These are phyloP conservation scores for Papilio protenor DNA, from an alignment of 2,888 invertebrate species.

Conservation along the genomic window DNA sequence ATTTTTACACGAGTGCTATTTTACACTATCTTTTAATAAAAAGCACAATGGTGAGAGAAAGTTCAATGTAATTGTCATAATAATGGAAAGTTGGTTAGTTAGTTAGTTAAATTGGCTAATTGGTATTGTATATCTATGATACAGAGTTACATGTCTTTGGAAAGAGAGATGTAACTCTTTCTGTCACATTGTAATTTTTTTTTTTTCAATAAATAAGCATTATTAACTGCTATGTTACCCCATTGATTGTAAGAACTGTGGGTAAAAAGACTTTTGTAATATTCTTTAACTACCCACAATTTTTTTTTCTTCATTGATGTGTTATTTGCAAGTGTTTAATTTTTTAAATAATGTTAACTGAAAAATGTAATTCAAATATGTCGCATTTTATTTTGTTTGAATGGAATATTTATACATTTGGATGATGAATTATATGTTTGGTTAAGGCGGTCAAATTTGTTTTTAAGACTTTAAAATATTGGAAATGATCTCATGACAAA, in stretches of 20 bases:
- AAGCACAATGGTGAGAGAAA: slow-evolving; percentile 34
- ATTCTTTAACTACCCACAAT: background rate
- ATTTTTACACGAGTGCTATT: slow-evolving; percentile 28
- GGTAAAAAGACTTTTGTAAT: background rate
- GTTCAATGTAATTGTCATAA: background rate
- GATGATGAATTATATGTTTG: too few relatives aligned
- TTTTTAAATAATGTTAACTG: too few relatives aligned
- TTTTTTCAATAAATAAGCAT: background rate
- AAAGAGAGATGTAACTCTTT: background rate
- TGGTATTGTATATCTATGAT: background rate
- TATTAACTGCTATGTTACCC: background rate
- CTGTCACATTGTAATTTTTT: background rate
- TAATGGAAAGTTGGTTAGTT: background rate
- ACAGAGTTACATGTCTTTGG: background rate
- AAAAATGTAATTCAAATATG: background rate
- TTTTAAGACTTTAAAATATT: background rate
- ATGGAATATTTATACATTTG: background rate
- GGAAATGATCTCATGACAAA: slow-evolving; percentile 12
- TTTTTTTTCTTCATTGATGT: too few relatives aligned
- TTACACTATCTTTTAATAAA: slow-evolving; percentile 4
- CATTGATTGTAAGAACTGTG: background rate
- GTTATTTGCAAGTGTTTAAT: too few relatives aligned
- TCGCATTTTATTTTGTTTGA: background rate
- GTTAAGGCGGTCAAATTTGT: background rate
- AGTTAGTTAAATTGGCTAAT: too few relatives aligned